Conservation (phyloP, 1,140 invertebrate genomes). For the Bicyclus anynana region DNA sequence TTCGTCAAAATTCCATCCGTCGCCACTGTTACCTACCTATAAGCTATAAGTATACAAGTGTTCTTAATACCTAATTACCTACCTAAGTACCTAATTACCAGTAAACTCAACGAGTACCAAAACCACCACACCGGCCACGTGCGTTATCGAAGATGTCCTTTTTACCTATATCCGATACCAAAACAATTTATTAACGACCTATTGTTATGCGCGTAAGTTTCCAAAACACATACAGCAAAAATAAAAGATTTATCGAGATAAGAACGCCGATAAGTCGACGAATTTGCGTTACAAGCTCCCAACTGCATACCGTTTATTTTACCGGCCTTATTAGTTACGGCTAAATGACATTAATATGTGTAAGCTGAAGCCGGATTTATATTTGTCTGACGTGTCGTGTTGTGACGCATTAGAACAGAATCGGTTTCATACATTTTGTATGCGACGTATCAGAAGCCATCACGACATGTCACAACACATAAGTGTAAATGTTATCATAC, state of each 20-base stretch:
- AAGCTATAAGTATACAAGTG: too few species aligned
- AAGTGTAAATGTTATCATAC: too few species aligned
- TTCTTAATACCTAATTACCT: too few species aligned
- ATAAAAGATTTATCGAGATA: slow-evolving; percentile 37
- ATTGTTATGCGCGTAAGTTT: slow-evolving; percentile 42
- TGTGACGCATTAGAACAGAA: too few species aligned
- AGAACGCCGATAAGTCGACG: slow-evolving; percentile 25
- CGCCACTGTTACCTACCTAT: too few species aligned
- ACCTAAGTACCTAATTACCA: too few species aligned
- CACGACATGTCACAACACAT: too few species aligned
- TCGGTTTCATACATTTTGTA: too few species aligned
- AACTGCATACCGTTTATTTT: slow-evolving; percentile 4
- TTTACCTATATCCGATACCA: slow-evolving; percentile 44
- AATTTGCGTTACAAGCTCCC: slow-evolving; percentile 9
- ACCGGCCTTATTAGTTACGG: neutral
- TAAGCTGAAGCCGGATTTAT: neutral
- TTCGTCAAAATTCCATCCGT: too few species aligned
- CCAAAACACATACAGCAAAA: slow-evolving; percentile 31
- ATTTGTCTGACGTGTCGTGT: too few species aligned
- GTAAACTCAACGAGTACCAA: slow-evolving; percentile 5
- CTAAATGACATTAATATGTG: neutral
- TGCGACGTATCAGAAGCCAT: too few species aligned
- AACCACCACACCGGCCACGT: slow-evolving; percentile 29
- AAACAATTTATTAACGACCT: slow-evolving; percentile 41
- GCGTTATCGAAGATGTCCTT: slow-evolving; percentile 44